Evolutionary conservation across 2,888 invertebrate species (phyloP).

Genomic region (Patella ulyssiponensis): DNA sequence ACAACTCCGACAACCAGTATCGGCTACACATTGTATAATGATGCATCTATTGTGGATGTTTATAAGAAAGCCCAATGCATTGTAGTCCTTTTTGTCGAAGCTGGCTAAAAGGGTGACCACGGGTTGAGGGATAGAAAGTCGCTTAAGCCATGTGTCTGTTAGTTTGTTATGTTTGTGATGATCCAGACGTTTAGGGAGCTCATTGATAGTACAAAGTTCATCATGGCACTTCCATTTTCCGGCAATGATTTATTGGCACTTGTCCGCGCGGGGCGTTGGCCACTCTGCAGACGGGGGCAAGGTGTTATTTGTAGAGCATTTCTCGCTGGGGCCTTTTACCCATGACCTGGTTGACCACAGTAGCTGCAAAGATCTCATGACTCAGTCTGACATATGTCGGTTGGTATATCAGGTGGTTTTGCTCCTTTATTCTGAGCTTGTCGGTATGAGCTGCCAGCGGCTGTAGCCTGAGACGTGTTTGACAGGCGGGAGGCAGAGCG

Average conservation of each 20-base stretch:
- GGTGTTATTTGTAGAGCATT: constrained; percentile 36
- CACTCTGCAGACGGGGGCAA: too few relatives aligned
- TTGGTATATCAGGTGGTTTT: constrained; percentile 18
- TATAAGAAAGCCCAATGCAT: constrained; percentile 33
- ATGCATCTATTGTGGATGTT: constrained; percentile 15
- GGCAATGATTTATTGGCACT: too few relatives aligned
- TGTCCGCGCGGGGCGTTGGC: too few relatives aligned
- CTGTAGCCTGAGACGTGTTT: constrained; percentile 30
- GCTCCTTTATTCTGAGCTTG: not conserved
- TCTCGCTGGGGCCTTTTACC: too few relatives aligned
- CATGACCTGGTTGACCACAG: constrained; percentile 42
- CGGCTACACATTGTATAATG: constrained; percentile 38
- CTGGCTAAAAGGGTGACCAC: constrained; percentile 28
- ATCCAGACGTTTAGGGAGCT: constrained; percentile 29
- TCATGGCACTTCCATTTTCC: too few relatives aligned
- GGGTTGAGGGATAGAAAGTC: constrained; percentile 40
- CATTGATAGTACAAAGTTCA: constrained; percentile 9
- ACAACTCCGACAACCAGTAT: constrained; percentile 49
- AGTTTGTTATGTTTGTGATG: constrained; percentile 45
- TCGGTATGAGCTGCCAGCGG: constrained; percentile 31
- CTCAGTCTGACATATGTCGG: not conserved
- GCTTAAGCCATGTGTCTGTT: constrained; percentile 33
- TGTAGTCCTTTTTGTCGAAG: constrained; percentile 33
- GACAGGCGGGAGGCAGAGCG: constrained; percentile 40
- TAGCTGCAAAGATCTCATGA: constrained; percentile 26